A percentile compares a stretch with the other conserved stretches of the same genome.
Conservation (phyloP, 2,888 invertebrate species). For the Geophilus truncorum region DNA sequence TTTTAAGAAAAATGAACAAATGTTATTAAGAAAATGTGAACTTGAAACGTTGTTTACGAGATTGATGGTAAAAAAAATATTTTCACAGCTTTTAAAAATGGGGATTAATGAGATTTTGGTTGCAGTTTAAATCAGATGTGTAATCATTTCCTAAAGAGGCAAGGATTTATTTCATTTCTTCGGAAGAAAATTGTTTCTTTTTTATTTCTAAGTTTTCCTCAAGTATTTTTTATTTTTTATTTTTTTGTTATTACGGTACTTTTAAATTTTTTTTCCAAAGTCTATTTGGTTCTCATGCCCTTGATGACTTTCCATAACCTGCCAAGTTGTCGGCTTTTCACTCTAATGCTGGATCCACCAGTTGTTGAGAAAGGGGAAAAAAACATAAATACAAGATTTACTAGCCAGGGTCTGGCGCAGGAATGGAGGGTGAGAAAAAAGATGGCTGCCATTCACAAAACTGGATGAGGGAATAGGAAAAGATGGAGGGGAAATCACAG, state of each 20-base stretch:
- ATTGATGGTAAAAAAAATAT: background rate
- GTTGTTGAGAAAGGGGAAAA: slow-evolving; percentile 14
- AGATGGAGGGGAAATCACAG: background rate
- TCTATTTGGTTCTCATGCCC: background rate
- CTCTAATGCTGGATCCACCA: slow-evolving; percentile 2
- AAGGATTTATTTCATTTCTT: background rate
- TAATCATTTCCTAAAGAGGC: background rate
- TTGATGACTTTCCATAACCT: slow-evolving; percentile 13
- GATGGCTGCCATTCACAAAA: slow-evolving; percentile 1
- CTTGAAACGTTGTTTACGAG: background rate
- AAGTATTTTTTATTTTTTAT: background rate
- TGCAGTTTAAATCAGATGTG: background rate
- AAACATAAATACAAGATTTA: slow-evolving; percentile 18
- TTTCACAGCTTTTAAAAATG: background rate
- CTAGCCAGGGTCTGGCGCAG: background rate
- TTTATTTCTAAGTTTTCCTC: background rate
- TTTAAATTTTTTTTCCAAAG: background rate
- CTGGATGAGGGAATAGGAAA: background rate
- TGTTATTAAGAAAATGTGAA: background rate
- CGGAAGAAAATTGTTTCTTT: background rate
- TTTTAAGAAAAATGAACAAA: background rate
- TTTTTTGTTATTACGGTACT: too few species aligned
- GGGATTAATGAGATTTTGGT: background rate
- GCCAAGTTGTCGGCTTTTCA: background rate
- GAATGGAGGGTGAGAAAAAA: background rate